Evolutionary conservation across 2,113 vertebrate species (phyloP).

Genomic region (Lethenteron camtschaticum): DNA sequence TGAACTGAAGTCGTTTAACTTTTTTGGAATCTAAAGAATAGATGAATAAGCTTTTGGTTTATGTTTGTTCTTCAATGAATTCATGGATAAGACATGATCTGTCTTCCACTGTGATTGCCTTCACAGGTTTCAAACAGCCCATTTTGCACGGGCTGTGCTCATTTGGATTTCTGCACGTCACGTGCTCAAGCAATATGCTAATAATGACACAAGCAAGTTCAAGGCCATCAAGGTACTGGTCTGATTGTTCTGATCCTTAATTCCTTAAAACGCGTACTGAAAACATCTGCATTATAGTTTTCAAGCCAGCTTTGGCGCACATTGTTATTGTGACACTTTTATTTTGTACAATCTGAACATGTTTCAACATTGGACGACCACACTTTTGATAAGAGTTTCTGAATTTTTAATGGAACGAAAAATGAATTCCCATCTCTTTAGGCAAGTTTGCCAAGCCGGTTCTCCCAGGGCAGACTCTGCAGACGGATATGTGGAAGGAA

Average conservation of each 20-base stretch:
- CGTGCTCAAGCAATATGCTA: constrained; percentile 59
- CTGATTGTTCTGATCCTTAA: too few species aligned
- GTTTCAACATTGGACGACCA: too few species aligned
- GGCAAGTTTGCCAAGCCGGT: constrained; percentile 69
- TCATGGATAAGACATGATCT: too few species aligned
- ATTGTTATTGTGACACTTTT: too few species aligned
- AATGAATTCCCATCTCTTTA: constrained; percentile 15
- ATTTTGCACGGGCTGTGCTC: constrained; percentile 84
- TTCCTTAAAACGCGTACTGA: too few species aligned
- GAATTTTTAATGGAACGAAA: too few species aligned
- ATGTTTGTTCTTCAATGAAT: not conserved
- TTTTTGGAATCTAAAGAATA: not conserved
- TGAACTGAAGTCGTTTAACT: too few species aligned
- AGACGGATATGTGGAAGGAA: constrained; percentile 96
- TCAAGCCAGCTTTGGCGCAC: too few species aligned
- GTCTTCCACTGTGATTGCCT: constrained; percentile 7
- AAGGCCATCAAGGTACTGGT: constrained; percentile 64
- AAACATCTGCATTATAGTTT: too few species aligned
- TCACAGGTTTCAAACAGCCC: constrained; percentile 53
- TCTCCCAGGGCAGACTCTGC: constrained; percentile 52
- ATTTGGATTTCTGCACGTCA: constrained; percentile 69
- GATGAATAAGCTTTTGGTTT: not conserved
- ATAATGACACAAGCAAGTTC: constrained; percentile 62
- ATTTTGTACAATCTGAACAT: too few species aligned
- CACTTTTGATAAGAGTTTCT: too few species aligned